Evolutionary conservation across 2,888 invertebrate species (phyloP), one percentile per base, ranked within the genome.

Genomic region (Coronaproctus castanopsis): DNA sequence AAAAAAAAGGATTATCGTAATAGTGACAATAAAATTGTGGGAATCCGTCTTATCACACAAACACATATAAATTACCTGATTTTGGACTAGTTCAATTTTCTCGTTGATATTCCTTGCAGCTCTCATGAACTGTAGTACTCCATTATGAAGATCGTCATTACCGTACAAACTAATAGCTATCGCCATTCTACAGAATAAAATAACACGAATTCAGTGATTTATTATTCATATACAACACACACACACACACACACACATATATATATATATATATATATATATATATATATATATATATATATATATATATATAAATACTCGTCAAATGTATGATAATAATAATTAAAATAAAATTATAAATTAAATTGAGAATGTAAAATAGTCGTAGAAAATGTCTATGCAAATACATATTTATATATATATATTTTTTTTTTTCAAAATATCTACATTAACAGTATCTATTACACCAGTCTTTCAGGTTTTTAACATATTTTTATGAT

Each of bases 81-180:
- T 87, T 67, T 85, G 81, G 59, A 89, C 85, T 55, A 82, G 82
- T 63, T 80, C 80, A 64, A 91, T 81, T 65, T 86, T 80, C 57
- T 81, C 79, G 63, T 90, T 87, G 64, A 91, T 84, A 71, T 85
- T 83, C 68, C 82, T 79, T 3, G 88, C 84, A 18, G 91, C 84
- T 62, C 81, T 80, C 64, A 86, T 78, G 67, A 88, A 82, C 71
- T 86, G 83, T 67, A 86, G 78, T 70, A 92, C 77, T 8, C 90
- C 91, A 72, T 89, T 89, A 77, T 93, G 91, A 53, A 91, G 80
- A 72, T 91, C 90, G 72, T 93, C 91, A 75, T 93, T 95, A 50
- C 93, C 93, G 74, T 91, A 95, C 52, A 95, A 80, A 24, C 86
- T 92, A 58, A 91, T 80, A 58, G 90, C 92, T 65, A 92, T 83